phyloP scores from a whole-genome alignment of 2,797 vertebrate genomes.

The Dromococcyx pavoninus region DNA sequence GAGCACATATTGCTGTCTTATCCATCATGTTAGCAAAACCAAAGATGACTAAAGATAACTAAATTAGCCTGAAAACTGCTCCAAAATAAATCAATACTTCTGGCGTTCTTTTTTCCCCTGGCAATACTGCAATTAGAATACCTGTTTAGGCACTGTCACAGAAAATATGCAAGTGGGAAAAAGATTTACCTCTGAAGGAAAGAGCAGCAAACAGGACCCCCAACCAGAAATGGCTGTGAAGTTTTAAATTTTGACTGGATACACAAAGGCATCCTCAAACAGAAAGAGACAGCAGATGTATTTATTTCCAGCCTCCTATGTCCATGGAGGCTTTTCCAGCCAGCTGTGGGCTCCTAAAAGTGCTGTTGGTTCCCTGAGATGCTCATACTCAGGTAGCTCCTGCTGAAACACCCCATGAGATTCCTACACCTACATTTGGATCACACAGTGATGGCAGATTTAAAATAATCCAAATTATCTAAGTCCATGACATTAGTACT shows the following conservation, averaged over 20 bases:
- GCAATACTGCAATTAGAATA: neutral
- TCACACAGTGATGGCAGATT: neutral
- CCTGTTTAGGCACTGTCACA: neutral
- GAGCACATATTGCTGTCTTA: no score
- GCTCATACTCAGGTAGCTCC: neutral
- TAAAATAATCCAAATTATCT: neutral
- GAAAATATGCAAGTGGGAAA: neutral
- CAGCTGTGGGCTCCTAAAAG: neutral
- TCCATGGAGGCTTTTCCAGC: neutral
- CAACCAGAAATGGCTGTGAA: neutral
- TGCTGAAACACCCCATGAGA: neutral
- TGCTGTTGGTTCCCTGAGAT: neutral
- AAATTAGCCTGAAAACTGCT: neutral
- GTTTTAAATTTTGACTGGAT: neutral
- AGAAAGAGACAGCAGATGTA: neutral
- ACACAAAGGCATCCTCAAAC: neutral
- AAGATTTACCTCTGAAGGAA: neutral
- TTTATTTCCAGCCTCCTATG: neutral
- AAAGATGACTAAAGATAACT: neutral
- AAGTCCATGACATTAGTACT: neutral
- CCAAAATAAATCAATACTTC: neutral
- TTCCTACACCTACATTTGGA: neutral
- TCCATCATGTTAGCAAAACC: neutral
- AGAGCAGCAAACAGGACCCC: neutral
- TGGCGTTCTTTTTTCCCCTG: neutral